Evolutionary conservation across 2,888 invertebrate genomes (phyloP).

Genomic region (Thymelicus sylvestris): DNA sequence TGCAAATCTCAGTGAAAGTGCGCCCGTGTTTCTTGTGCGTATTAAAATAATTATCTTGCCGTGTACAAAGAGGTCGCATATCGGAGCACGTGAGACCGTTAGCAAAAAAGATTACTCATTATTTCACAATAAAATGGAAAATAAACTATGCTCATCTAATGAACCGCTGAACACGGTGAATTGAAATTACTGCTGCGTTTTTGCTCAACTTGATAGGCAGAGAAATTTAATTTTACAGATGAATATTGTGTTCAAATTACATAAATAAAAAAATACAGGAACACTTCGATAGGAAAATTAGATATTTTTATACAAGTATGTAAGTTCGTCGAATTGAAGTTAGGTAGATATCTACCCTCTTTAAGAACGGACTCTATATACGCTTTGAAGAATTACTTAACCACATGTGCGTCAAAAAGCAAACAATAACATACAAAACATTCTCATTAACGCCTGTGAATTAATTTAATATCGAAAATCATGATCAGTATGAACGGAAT

Average conservation of each 20-base stretch:
- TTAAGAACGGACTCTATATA: no score
- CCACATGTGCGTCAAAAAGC: no score
- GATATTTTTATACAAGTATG: no score
- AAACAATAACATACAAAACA: background rate
- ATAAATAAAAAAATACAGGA: background rate
- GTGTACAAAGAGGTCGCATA: constrained; percentile 39
- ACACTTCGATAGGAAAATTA: no score
- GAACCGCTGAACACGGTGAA: background rate
- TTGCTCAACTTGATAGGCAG: background rate
- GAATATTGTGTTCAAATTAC: background rate
- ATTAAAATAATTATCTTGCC: constrained; percentile 45
- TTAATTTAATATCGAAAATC: background rate
- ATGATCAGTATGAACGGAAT: background rate
- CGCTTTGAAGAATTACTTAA: no score
- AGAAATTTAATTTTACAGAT: background rate
- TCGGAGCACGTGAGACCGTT: constrained; percentile 32
- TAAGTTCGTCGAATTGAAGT: no score
- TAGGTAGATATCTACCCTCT: no score
- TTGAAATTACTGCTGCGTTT: background rate
- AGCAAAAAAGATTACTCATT: constrained; percentile 26
- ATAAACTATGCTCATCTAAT: background rate
- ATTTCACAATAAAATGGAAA: constrained; percentile 15
- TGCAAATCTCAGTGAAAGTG: constrained; percentile 76
- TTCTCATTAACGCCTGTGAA: background rate
- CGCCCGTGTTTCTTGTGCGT: constrained; percentile 45